phyloP scores from a whole-genome alignment of 2,888 invertebrate species.

The Pterostichus madidus region DNA sequence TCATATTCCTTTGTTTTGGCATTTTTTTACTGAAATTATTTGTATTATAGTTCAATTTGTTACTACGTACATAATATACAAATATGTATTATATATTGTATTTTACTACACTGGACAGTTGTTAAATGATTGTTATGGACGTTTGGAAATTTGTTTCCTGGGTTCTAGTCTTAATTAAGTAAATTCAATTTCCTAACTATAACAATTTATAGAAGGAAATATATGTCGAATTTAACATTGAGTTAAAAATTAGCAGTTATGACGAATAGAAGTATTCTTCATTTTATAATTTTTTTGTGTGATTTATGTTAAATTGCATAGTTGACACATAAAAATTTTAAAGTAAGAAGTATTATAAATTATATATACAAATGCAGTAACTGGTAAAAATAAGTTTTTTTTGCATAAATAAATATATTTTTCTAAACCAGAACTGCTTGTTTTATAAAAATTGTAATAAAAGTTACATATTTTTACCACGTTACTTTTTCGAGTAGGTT shows the following conservation, averaged over 20 bases:
- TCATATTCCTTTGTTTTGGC: slow-evolving; percentile 10
- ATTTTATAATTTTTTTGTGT: slow-evolving; percentile 1
- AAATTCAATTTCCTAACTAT: slow-evolving; percentile 8
- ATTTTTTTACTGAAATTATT: slow-evolving; percentile 16
- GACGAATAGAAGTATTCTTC: background rate
- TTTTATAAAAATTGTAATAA: slow-evolving; percentile 54
- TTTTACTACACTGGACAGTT: slow-evolving; percentile 50
- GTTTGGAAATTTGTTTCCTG: slow-evolving; percentile 57
- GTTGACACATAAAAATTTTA: slow-evolving; percentile 36
- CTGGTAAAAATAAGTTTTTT: slow-evolving; percentile 60
- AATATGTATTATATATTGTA: slow-evolving; percentile 38
- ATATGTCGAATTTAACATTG: slow-evolving; percentile 27
- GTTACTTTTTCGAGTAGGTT: slow-evolving; percentile 45
- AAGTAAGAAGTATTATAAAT: slow-evolving; percentile 42
- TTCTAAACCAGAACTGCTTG: slow-evolving; percentile 60
- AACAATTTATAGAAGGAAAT: slow-evolving; percentile 6
- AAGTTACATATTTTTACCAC: slow-evolving; percentile 47
- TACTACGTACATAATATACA: slow-evolving; percentile 8
- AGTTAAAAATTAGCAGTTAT: slow-evolving; percentile 13
- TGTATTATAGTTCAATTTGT: slow-evolving; percentile 24
- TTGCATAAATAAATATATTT: slow-evolving; percentile 64
- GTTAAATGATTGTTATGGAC: slow-evolving; percentile 54
- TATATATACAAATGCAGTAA: slow-evolving; percentile 57
- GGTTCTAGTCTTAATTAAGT: slow-evolving; percentile 62
- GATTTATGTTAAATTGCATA: slow-evolving; percentile 29